Conservation (phyloP, 2,113 vertebrate genomes). For the Mus pahari region DNA sequence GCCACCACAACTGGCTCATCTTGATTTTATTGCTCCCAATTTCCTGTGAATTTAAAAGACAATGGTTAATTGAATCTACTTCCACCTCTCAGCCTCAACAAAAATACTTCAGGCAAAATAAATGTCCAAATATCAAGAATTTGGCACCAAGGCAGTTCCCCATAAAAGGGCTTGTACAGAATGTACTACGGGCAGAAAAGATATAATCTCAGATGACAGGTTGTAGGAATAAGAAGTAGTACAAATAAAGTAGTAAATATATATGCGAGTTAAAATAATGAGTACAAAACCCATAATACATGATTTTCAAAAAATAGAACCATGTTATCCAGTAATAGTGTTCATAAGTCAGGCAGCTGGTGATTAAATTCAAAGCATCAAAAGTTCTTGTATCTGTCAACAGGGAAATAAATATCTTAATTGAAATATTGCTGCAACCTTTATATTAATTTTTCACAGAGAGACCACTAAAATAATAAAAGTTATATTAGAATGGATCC, state of each 20-base stretch:
- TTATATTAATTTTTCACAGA: conserved; percentile 29
- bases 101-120: conserved; percentile 25
- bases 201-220: not conserved
- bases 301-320: conserved; percentile 20
- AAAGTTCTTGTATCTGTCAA: conserved; percentile 44
- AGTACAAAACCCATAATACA: not conserved
- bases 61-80: not conserved
- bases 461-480: not conserved
- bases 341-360: not conserved
- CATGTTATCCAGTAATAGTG: conserved; percentile 20
- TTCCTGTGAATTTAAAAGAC: not conserved
- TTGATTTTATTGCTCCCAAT: conserved; percentile 8
- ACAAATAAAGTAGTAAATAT: conserved; percentile 47
- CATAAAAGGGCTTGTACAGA: conserved; percentile 29
- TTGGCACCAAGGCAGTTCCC: conserved; percentile 23
- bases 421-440: conserved; percentile 35
- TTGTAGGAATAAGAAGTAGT: not conserved
- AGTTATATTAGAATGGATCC: conserved; percentile 24
- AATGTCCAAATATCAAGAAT: conserved; percentile 26
- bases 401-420: conserved; percentile 27
- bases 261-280: conserved; percentile 32
- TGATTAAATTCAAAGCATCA: conserved; percentile 21
- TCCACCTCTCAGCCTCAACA: not conserved
- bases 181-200: conserved; percentile 14
- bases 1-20: too few species aligned